phyloP scores from a whole-genome alignment of 2,113 vertebrate genomes.

The Notarius lentiginosus region DNA sequence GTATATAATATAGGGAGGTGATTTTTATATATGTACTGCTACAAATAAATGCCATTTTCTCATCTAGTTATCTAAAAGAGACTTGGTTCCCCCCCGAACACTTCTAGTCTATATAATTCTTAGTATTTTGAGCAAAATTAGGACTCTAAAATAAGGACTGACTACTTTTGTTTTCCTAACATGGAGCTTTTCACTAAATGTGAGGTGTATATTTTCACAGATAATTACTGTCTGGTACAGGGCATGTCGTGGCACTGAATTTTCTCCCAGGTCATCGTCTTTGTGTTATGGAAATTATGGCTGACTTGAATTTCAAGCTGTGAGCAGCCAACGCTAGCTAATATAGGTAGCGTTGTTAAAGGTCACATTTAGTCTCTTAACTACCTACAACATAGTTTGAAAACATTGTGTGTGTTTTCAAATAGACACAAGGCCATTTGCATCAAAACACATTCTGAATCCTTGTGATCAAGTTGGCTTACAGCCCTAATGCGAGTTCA shows the following conservation, averaged over 20 bases:
- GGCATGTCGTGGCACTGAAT: not conserved
- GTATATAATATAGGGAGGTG: not conserved
- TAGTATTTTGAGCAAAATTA: not conserved
- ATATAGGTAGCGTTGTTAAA: not conserved
- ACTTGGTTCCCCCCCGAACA: no score
- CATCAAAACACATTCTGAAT: not conserved
- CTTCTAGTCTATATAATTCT: not conserved
- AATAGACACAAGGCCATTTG: not conserved
- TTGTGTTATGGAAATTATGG: not conserved
- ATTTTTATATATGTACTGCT: not conserved
- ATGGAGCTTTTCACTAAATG: not conserved
- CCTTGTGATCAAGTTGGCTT: not conserved
- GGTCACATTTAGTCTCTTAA: not conserved
- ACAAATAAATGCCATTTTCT: not conserved
- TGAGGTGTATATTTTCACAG: not conserved
- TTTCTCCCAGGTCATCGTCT: not conserved
- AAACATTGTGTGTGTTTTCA: not conserved
- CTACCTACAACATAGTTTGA: not conserved
- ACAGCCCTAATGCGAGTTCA: not conserved
- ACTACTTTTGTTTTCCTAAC: not conserved
- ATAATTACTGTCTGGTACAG: not conserved
- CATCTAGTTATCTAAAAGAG: not conserved
- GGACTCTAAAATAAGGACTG: not conserved
- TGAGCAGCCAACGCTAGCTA: not conserved
- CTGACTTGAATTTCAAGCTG: slow-evolving; percentile 12